Base-by-base conservation (phyloP, 2,888 invertebrate genomes). In the Leptopilina syphax region DNA sequence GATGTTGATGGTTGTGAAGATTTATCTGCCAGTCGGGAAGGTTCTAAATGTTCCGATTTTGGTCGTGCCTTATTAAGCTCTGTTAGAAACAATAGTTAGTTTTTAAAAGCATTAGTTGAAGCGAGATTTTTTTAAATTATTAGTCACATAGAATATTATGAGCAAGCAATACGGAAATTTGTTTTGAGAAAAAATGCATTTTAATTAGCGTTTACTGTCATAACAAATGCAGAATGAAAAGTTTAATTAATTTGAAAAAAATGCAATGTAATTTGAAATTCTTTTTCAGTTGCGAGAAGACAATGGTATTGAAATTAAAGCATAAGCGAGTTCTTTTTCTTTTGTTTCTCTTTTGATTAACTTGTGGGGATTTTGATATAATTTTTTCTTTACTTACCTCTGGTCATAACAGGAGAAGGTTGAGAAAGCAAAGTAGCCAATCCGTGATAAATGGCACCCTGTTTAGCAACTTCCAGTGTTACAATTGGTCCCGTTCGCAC, bases 391-490 rank as follows among this genome's bases (percentile, higher is more conserved):
- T 73, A 91, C 92, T 92, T 93, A 96, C 96, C 96, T 94, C 96
- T 94, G 88, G 95, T 94, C 92, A 95, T 95, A 83, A 95, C 94
- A 78, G 97, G 97, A 87, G 97, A 97, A 12, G 98, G 98, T 91
- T 98, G 98, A 86, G 97, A 97, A 76, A 99, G 93, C 81, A 98
- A 93, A 18, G 98, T 97, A 18, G 98, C 98, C 79, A 99, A 93
- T 44, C 99, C 99, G 93, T 99, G 99, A 91, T 97, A 96, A 88
- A 98, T 96, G 76, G 99, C 99, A 76, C 98, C 99, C 92, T 99
- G 98, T 92, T 99, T 99, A 41, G 98, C 98, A 81, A 99, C 99
- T 92, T 98, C 98, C 83, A 99, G 92, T 8, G 97, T 96, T 47
- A 99, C 99, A 6, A 97, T 95, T 65, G 97, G 97, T 9, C 99